phyloP scores from a whole-genome alignment of 2,888 invertebrate genomes.

The Salticus scenicus region DNA sequence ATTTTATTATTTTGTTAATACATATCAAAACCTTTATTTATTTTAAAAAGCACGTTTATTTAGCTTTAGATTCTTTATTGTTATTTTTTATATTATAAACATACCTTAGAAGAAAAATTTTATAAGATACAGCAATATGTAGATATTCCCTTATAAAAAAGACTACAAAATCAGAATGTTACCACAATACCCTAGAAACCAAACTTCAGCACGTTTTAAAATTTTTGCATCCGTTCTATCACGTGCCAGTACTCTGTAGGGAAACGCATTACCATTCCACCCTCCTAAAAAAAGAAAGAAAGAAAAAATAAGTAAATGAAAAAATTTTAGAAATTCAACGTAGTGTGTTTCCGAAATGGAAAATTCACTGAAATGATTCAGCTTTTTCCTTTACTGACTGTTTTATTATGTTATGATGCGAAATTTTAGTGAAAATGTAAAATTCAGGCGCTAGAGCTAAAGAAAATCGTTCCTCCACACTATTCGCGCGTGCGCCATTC shows the following conservation, averaged over 20 bases:
- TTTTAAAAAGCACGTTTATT: too few species aligned
- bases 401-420: slow-evolving; percentile 68
- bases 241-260: slow-evolving; percentile 49
- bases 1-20: too few species aligned
- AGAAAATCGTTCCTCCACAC: slow-evolving; percentile 1
- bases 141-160: slow-evolving; percentile 5
- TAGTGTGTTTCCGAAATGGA: slow-evolving; percentile 30
- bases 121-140: too few species aligned
- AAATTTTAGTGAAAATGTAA: slow-evolving; percentile 69
- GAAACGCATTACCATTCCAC: slow-evolving; percentile 37
- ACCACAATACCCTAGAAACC: slow-evolving; percentile 47
- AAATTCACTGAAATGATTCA: slow-evolving; percentile 56
- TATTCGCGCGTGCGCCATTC: slow-evolving; percentile 8
- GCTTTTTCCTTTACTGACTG: slow-evolving; percentile 68
- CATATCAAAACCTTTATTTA: too few species aligned
- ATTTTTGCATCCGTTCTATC: slow-evolving; percentile 59
- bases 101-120: too few species aligned
- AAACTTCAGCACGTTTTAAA: slow-evolving; percentile 67
- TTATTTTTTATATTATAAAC: too few species aligned
- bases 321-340: slow-evolving; percentile 38
- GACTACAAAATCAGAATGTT: slow-evolving; percentile 37
- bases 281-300: not conserved
- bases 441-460: slow-evolving; percentile 44
- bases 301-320: slow-evolving; percentile 51
- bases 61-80: too few species aligned